phyloP scores from a whole-genome alignment of 2,113 vertebrate genomes.

The Phalacrocorax pelagicus region DNA sequence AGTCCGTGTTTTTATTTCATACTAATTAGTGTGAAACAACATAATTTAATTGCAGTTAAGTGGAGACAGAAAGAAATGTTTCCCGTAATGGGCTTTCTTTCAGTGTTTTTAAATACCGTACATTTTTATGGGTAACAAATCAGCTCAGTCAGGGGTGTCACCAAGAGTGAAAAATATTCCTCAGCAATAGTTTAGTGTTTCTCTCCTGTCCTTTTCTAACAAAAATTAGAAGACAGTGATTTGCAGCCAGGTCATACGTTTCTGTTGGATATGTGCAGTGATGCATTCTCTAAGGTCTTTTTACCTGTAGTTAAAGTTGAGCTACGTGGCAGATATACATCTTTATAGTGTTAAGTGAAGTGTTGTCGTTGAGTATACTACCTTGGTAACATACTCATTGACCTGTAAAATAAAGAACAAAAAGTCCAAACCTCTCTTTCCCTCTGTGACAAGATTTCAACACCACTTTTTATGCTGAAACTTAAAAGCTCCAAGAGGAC shows the following conservation, averaged over 20 bases:
- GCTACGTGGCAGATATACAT: background rate
- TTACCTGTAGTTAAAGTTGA: background rate
- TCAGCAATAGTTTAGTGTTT: background rate
- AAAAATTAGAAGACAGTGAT: background rate
- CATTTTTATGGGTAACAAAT: background rate
- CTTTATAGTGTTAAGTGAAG: background rate
- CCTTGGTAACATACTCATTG: background rate
- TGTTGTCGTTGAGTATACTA: background rate
- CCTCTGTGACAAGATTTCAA: background rate
- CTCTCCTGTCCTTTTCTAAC: background rate
- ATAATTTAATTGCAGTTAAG: conserved; percentile 54
- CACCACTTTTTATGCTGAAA: background rate
- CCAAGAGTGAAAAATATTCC: background rate
- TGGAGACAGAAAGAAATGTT: background rate
- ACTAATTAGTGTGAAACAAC: conserved; percentile 45
- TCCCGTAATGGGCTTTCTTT: background rate
- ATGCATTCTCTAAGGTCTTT: background rate
- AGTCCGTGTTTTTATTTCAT: conserved; percentile 47
- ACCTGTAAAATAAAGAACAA: conserved; percentile 2
- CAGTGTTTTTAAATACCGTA: background rate
- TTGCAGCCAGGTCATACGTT: background rate
- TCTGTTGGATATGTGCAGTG: rapidly evolving
- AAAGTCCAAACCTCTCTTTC: background rate
- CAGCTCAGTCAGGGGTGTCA: background rate
- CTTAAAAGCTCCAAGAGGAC: background rate